phyloP scores from a whole-genome alignment of 2,797 vertebrate species.

The Graptemys geographica region DNA sequence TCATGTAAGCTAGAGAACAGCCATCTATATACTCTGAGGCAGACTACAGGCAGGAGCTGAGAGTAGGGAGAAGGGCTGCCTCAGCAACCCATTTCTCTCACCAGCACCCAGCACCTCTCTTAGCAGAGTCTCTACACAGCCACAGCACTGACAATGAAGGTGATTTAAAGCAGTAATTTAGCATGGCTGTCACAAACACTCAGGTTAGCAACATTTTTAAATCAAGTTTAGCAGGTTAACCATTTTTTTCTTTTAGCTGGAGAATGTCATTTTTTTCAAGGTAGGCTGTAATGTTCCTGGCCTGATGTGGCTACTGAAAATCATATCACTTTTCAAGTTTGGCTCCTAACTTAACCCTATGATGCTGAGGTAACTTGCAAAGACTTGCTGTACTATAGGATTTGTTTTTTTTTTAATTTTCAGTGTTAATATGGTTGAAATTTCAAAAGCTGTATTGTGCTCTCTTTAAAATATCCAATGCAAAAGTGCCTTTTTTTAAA shows the following conservation, averaged over 20 bases:
- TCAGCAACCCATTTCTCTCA: not conserved
- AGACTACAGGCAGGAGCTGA: not conserved
- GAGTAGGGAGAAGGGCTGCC: not conserved
- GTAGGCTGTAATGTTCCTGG: not conserved
- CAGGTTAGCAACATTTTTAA: not conserved
- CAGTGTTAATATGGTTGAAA: too few relatives aligned
- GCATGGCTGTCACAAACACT: not conserved
- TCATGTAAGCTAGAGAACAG: not conserved
- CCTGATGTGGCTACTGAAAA: not conserved
- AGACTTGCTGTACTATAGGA: not conserved
- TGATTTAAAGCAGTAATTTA: not conserved
- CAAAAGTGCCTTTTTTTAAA: too few relatives aligned
- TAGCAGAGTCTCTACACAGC: not conserved
- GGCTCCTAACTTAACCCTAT: not conserved
- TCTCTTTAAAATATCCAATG: too few relatives aligned
- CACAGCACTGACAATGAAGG: not conserved
- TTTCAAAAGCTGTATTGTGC: too few relatives aligned
- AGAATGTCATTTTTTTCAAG: not conserved
- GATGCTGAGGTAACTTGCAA: not conserved
- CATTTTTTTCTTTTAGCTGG: not conserved
- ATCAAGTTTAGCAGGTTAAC: not conserved
- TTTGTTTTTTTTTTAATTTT: too few relatives aligned
- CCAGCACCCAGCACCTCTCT: not conserved
- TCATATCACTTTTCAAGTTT: not conserved
- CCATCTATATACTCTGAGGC: not conserved